Base-by-base conservation (phyloP, 2,113 vertebrate genomes). In the Ancistrus triradiatus region DNA sequence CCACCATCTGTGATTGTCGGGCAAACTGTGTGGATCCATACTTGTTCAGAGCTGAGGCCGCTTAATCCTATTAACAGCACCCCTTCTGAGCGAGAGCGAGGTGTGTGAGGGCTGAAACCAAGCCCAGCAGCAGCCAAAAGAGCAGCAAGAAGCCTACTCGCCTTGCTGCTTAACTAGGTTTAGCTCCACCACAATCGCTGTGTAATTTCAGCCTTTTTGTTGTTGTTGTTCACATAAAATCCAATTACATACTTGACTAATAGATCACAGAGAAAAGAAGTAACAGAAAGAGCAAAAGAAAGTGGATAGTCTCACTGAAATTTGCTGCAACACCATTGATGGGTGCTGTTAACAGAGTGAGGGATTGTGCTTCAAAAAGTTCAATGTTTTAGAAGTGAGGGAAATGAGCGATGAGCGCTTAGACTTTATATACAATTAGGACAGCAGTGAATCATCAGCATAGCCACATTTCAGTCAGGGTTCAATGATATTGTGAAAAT, bases 221-320 rank as follows among this genome's bases (percentile, higher is more conserved):
- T 66, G 63, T 58, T 66, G 44, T 91, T 92, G 88, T 91, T 88
- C 89, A 90, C 87, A 84, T 73, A 74, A 90, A 93, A 93, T 91
- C 89, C 88, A 92, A 91, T 92, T 89, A 91, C 87, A 91, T 92
- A 91, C 90, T 90, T 91, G 90, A 90, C 86, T 90, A 88, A 87
- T 89, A 84, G 87, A 90, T 91, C 89, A 90, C 87, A 89, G 87
- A 58, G 35, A 82, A 86, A 83, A 84, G 84, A 89, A 81, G 87
- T 84, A 82, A 58, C 85, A 81, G 81, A 86, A 82, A 84, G 13
- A 15, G 27, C 9, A 18, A 43, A 11, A 2, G 43, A 28, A 48
- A 47, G 37, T 15, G 37, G 21, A 21, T 27, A 48, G 24, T n/a
- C 86, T 85, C 88, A 81, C 83, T 85, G 82, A 87, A 55, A 55